Percentiles rank a stretch among this genome's conserved stretches.
Conservation (phyloP, 2,888 invertebrate species). For the Pseudococcus longispinus region DNA sequence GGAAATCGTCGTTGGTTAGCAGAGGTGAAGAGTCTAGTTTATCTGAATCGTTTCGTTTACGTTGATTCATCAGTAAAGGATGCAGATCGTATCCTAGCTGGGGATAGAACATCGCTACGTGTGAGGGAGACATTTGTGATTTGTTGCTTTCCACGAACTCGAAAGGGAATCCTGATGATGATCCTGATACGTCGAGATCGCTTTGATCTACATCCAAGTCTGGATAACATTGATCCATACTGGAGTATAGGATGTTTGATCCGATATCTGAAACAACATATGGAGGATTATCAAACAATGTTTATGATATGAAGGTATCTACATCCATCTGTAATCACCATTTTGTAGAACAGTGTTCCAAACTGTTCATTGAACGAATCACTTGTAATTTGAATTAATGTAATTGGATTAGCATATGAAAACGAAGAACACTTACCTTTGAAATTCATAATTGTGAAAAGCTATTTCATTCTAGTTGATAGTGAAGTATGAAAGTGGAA, state of each 20-base stretch:
- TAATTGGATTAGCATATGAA: background rate
- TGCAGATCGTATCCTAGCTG: slow-evolving; percentile 60
- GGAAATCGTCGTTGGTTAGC: slow-evolving; percentile 38
- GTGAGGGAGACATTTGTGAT: slow-evolving; percentile 58
- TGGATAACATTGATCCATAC: slow-evolving; percentile 58
- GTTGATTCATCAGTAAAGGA: slow-evolving; percentile 59
- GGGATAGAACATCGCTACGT: slow-evolving; percentile 60
- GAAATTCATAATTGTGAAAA: background rate
- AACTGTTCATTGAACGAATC: background rate
- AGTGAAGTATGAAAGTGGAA: background rate
- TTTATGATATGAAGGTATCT: background rate
- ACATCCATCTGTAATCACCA: background rate
- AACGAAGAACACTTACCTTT: background rate
- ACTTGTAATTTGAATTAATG: background rate
- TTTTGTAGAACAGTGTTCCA: background rate
- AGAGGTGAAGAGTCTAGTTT: slow-evolving; percentile 5
- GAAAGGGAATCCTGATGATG: slow-evolving; percentile 59
- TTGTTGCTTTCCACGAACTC: slow-evolving; percentile 59
- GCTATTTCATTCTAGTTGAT: background rate
- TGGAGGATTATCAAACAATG: background rate
- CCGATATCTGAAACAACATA: background rate
- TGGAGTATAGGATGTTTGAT: background rate
- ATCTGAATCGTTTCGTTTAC: slow-evolving; percentile 36
- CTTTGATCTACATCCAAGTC: slow-evolving; percentile 58
- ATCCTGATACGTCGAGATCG: slow-evolving; percentile 58